A percentile compares a stretch with the other conserved stretches of the same genome.
phyloP scores from a whole-genome alignment of 2,888 invertebrate genomes.

The Synergus gifuensis region DNA sequence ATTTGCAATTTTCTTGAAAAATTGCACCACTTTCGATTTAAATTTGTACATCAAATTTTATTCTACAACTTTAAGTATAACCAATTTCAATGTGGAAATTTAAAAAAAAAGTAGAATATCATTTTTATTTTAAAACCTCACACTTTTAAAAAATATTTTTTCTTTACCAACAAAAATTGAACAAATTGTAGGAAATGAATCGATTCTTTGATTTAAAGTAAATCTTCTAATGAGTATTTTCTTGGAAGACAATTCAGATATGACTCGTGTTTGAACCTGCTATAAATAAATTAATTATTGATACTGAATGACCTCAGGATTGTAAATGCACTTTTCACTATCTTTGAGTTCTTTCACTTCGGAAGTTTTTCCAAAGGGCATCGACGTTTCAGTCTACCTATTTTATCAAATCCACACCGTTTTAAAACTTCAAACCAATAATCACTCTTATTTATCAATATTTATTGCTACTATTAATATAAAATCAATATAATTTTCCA shows the following conservation, averaged over 20 bases:
- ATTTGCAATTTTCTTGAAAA: no score
- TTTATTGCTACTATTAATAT: neutral
- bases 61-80: no score
- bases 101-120: no score
- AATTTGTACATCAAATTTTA: no score
- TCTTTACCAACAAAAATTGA: no score
- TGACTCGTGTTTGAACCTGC: conserved; percentile 66
- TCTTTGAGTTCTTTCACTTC: conserved; percentile 59
- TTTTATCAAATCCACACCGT: neutral
- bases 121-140: no score
- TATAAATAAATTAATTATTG: conserved; percentile 73
- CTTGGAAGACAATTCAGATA: conserved; percentile 72
- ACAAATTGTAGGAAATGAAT: neutral
- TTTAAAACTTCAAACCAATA: neutral
- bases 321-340: conserved; percentile 61
- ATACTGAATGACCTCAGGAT: conserved; percentile 66
- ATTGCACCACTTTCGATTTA: no score
- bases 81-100: no score
- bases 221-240: conserved; percentile 46
- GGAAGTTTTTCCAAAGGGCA: neutral
- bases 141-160: no score
- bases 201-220: conserved; percentile 7
- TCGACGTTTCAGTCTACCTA: neutral
- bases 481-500: neutral
- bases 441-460: neutral